A percentile compares a stretch with the other conserved stretches of the same genome.
phyloP scores from a whole-genome alignment of 2,113 vertebrate genomes.

The Choloepus hoffmanni region DNA sequence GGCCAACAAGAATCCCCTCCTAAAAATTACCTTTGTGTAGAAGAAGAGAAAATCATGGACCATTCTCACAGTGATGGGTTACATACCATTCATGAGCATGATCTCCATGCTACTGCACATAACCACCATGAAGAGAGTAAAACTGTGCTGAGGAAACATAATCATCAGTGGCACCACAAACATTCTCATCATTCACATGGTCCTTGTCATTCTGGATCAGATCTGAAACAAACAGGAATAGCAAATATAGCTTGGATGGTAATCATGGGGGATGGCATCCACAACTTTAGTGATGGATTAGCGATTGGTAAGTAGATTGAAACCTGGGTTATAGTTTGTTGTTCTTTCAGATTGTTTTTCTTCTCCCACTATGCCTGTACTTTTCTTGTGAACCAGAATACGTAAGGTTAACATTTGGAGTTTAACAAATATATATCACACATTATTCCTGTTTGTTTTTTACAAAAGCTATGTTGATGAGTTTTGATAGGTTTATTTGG shows the following conservation, averaged over 20 bases:
- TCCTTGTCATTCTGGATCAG: slow-evolving; percentile 97
- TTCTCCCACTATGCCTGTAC: background rate
- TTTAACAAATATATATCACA: background rate
- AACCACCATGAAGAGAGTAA: slow-evolving; percentile 86
- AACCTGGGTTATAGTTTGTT: background rate
- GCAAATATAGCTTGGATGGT: slow-evolving; percentile 99
- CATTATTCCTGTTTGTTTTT: background rate
- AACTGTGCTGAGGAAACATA: slow-evolving; percentile 88
- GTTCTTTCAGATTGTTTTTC: background rate
- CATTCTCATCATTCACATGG: slow-evolving; percentile 94
- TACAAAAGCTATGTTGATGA: background rate
- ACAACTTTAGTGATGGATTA: slow-evolving; percentile 99
- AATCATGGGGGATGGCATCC: slow-evolving; percentile 99
- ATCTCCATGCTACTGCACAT: slow-evolving; percentile 82
- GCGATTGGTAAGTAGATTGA: slow-evolving; percentile 92
- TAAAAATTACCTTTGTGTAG: slow-evolving; percentile 86
- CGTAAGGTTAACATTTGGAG: background rate
- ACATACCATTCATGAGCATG: slow-evolving; percentile 77
- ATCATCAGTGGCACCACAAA: slow-evolving; percentile 88
- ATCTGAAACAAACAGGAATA: slow-evolving; percentile 97
- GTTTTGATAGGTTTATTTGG: slow-evolving; percentile 5
- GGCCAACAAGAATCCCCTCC: slow-evolving; percentile 90
- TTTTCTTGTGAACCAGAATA: background rate
- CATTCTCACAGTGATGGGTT: slow-evolving; percentile 84
- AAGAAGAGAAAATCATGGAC: slow-evolving; percentile 85